Percentiles rank a stretch among this genome's conserved stretches.
These are phyloP conservation scores for Gobius niger DNA, from an alignment of 2,113 vertebrate genomes.

Conservation along the genomic window DNA sequence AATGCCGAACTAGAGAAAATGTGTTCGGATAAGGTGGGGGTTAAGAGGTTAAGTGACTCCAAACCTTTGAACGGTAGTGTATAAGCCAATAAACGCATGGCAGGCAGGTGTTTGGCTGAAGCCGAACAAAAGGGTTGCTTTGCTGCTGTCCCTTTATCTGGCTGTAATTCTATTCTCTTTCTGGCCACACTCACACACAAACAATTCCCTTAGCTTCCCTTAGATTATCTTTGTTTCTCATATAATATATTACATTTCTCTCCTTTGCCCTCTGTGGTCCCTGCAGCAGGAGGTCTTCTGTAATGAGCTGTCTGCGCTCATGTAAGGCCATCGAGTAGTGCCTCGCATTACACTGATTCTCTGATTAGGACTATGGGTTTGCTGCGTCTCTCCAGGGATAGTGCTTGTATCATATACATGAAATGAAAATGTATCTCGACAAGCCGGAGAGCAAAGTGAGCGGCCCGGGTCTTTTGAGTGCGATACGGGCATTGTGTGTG, in stretches of 20 bases:
- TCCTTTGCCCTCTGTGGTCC: slow-evolving; percentile 21
- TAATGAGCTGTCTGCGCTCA: slow-evolving; percentile 29
- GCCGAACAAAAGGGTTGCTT: too few species aligned
- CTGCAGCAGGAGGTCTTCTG: slow-evolving; percentile 11
- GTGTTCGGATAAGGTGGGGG: too few species aligned
- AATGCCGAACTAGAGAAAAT: too few species aligned
- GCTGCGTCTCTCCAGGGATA: slow-evolving; percentile 39
- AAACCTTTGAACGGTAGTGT: too few species aligned
- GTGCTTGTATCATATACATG: slow-evolving; percentile 28
- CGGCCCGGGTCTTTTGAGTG: slow-evolving; percentile 51
- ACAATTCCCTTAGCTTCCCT: neutral
- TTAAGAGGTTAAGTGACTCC: too few species aligned
- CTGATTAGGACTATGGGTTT: slow-evolving; percentile 57
- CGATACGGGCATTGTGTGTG: slow-evolving; percentile 38
- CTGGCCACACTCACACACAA: neutral
- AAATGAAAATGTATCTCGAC: slow-evolving; percentile 43
- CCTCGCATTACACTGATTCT: slow-evolving; percentile 56
- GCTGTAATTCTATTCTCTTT: neutral
- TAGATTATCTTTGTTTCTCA: neutral
- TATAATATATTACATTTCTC: slow-evolving; percentile 9
- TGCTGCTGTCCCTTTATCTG: too few species aligned
- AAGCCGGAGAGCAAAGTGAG: slow-evolving; percentile 35
- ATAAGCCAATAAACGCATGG: too few species aligned
- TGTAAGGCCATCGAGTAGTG: slow-evolving; percentile 40
- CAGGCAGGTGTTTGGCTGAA: too few species aligned